These are phyloP conservation scores for Xestia rhomboidea DNA, from an alignment of 2,888 invertebrate species.

Conservation along the genomic window DNA sequence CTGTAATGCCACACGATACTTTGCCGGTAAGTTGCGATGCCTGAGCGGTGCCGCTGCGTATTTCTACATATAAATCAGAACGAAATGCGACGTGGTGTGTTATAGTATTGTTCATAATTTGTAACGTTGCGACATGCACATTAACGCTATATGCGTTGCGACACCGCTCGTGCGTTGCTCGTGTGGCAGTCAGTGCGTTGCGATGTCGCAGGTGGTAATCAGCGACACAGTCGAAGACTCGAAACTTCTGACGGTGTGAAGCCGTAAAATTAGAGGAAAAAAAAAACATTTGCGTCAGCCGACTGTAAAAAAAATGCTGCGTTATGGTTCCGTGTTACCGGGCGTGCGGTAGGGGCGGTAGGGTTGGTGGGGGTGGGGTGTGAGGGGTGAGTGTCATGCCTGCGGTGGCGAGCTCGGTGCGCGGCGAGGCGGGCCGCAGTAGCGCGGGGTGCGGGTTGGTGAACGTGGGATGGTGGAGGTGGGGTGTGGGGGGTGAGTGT, in stretches of 20 bases:
- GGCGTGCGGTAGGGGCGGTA: constrained; percentile 25
- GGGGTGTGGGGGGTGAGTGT: no score
- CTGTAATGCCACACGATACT: background rate
- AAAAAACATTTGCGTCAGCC: constrained; percentile 19
- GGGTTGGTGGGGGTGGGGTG: constrained; percentile 23
- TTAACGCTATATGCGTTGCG: background rate
- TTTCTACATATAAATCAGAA: background rate
- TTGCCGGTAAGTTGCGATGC: background rate
- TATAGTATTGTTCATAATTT: background rate
- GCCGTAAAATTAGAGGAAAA: background rate
- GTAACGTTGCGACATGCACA: background rate
- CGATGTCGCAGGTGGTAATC: background rate
- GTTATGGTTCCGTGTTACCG: constrained; percentile 48
- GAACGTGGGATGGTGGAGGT: no score
- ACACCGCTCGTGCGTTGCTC: background rate
- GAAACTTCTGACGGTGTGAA: background rate
- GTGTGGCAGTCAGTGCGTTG: background rate
- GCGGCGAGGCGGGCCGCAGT: constrained; percentile 83
- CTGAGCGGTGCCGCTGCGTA: background rate
- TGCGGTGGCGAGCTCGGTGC: constrained; percentile 88
- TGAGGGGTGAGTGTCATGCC: constrained; percentile 71
- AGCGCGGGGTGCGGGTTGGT: constrained; percentile 87
- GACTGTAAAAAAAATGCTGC: constrained; percentile 40
- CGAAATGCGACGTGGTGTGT: background rate
- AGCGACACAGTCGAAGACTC: background rate